Conservation (phyloP, 2,113 vertebrate species). For the Pholis gunnellus region DNA sequence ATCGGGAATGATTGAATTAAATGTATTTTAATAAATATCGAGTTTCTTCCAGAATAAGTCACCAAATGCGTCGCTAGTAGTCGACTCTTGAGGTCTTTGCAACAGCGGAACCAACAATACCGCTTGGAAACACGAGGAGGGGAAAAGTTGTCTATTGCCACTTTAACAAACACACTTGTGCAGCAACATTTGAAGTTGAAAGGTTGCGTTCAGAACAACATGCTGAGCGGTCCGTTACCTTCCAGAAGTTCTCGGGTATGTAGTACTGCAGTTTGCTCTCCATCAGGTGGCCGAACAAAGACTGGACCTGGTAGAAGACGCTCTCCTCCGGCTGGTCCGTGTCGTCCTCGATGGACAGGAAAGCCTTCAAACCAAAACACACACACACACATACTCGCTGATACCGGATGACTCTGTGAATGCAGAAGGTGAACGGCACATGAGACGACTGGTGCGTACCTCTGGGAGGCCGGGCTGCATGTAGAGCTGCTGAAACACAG, state of each 20-base stretch:
- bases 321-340: conserved; percentile 97
- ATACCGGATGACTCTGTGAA: background rate
- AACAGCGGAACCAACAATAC: no score
- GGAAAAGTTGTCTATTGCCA: no score
- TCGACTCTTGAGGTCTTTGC: no score
- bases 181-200: background rate
- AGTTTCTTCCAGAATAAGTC: no score
- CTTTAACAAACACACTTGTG: no score
- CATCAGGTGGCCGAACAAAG: conserved; percentile 98
- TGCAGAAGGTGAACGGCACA: background rate
- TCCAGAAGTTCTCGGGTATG: conserved; percentile 99
- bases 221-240: conserved; percentile 82
- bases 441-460: conserved; percentile 74
- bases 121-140: no score
- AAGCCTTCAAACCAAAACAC: conserved; percentile 80
- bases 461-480: conserved; percentile 98
- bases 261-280: conserved; percentile 99
- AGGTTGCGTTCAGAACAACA: background rate
- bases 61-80: no score
- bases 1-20: no score
- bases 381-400: background rate
- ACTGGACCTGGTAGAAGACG: conserved; percentile 98
- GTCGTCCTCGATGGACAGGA: conserved; percentile 97
- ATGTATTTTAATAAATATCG: no score
- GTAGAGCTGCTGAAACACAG: conserved; percentile 98